phyloP scores from a whole-genome alignment of 2,797 vertebrate genomes.

The Pteronotus mesoamericanus region DNA sequence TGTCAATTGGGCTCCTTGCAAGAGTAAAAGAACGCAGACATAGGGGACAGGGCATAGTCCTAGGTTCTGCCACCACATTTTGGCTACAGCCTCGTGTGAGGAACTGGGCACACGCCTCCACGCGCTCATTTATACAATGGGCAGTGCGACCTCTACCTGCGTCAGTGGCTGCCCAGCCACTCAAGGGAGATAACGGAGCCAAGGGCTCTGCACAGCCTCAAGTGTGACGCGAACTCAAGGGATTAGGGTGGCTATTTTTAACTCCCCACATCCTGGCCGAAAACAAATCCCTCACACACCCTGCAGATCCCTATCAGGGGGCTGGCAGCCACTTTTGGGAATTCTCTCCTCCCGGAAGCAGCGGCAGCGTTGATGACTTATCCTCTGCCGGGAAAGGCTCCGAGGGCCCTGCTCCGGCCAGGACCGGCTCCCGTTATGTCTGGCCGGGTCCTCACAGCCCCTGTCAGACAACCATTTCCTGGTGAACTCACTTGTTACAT shows the following conservation, averaged over 20 bases:
- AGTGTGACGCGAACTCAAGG: conserved; percentile 52
- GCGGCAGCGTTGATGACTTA: neutral
- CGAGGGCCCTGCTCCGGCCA: neutral
- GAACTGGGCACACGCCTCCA: rapidly evolving
- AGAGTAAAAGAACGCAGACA: neutral
- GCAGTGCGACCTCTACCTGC: neutral
- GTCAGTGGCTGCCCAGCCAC: neutral
- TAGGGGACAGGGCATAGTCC: neutral
- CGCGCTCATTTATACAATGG: neutral
- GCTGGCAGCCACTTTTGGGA: conserved; percentile 48
- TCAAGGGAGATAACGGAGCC: conserved; percentile 41
- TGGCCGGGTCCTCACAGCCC: neutral
- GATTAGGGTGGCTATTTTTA: conserved; percentile 72
- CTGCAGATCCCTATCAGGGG: conserved; percentile 59
- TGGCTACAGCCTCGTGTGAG: neutral
- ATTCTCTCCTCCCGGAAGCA: conserved; percentile 62
- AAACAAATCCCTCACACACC: conserved; percentile 70
- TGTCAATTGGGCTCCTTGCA: rapidly evolving
- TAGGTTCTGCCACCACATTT: neutral
- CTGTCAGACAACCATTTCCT: neutral
- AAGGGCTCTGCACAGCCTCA: conserved; percentile 48
- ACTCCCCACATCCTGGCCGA: conserved; percentile 70
- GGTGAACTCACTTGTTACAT: neutral
- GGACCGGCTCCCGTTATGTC: conserved; percentile 34
- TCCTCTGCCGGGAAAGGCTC: conserved; percentile 58